A percentile compares a stretch with the other conserved stretches of the same genome.
Conservation (phyloP, 2,113 vertebrate genomes). For the Megalops atlanticus region DNA sequence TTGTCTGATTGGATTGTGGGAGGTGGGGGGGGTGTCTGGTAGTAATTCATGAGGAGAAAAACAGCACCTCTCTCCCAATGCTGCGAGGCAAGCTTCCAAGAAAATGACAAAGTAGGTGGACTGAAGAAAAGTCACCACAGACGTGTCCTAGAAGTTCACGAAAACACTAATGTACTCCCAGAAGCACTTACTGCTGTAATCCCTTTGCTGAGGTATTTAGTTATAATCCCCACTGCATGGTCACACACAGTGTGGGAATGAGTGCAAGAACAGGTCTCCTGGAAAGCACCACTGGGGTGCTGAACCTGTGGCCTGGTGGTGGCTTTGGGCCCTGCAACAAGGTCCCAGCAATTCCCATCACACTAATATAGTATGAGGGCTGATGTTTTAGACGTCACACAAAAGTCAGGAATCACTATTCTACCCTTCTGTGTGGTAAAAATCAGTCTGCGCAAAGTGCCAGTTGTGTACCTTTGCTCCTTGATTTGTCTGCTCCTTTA, state of each 20-base stretch:
- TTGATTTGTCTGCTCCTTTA: no score
- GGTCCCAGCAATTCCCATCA: no score
- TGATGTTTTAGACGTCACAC: no score
- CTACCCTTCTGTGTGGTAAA: no score
- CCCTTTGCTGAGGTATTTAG: slow-evolving; percentile 10
- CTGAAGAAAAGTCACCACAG: background rate
- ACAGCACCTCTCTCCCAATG: background rate
- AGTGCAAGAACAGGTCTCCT: background rate
- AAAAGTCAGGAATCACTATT: no score
- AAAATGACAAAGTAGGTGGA: background rate
- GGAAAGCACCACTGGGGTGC: background rate
- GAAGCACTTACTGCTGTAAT: slow-evolving; percentile 9
- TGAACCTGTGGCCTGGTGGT: background rate
- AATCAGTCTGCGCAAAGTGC: no score
- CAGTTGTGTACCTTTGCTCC: no score
- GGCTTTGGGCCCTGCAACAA: no score
- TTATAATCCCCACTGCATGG: slow-evolving; percentile 18
- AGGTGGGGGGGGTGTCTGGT: background rate
- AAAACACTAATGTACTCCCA: background rate
- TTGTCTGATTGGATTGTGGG: background rate
- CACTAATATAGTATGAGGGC: no score
- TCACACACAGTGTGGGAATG: background rate
- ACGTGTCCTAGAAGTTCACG: background rate
- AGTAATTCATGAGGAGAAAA: no score
- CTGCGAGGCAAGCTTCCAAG: background rate